These are phyloP conservation scores for Meiosimyza platycephala DNA, from an alignment of 2,888 invertebrate species.

Conservation along the genomic window DNA sequence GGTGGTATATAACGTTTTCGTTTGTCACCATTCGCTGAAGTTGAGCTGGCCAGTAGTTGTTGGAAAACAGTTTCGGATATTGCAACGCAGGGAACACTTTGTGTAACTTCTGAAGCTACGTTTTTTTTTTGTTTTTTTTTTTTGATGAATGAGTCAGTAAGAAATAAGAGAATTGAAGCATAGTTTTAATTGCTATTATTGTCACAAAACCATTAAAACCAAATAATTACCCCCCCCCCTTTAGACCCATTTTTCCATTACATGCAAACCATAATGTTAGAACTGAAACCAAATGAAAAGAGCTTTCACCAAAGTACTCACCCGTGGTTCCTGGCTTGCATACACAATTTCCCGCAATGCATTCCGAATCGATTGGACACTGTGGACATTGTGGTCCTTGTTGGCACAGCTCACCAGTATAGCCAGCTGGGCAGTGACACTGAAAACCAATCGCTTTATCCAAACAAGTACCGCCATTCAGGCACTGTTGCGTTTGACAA, in stretches of 20 bases:
- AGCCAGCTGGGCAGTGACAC: slow-evolving; percentile 79
- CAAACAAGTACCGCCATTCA: slow-evolving; percentile 79
- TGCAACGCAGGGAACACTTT: slow-evolving; percentile 24
- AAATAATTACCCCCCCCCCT: too few species aligned
- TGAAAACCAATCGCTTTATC: slow-evolving; percentile 72
- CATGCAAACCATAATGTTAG: too few species aligned
- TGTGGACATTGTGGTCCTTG: slow-evolving; percentile 61
- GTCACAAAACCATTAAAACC: too few species aligned
- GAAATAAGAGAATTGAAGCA: too few species aligned
- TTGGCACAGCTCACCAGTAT: slow-evolving; percentile 64
- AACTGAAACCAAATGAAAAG: neutral
- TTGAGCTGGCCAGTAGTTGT: slow-evolving; percentile 18
- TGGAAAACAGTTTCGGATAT: slow-evolving; percentile 19
- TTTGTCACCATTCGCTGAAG: slow-evolving; percentile 48
- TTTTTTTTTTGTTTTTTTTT: neutral
- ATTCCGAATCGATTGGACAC: slow-evolving; percentile 77
- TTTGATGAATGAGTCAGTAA: too few species aligned
- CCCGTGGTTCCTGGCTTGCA: slow-evolving; percentile 67
- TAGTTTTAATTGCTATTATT: too few species aligned
- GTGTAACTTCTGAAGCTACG: slow-evolving; percentile 20
- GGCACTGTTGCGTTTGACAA: slow-evolving; percentile 79
- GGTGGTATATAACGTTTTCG: slow-evolving; percentile 64
- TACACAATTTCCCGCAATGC: slow-evolving; percentile 70
- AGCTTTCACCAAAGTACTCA: slow-evolving; percentile 48
- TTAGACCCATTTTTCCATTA: neutral